Percentiles rank a stretch among this genome's conserved stretches.
These are phyloP conservation scores for Antechinus stuartii DNA, from an alignment of 2,113 vertebrate genomes.

Conservation along the genomic window DNA sequence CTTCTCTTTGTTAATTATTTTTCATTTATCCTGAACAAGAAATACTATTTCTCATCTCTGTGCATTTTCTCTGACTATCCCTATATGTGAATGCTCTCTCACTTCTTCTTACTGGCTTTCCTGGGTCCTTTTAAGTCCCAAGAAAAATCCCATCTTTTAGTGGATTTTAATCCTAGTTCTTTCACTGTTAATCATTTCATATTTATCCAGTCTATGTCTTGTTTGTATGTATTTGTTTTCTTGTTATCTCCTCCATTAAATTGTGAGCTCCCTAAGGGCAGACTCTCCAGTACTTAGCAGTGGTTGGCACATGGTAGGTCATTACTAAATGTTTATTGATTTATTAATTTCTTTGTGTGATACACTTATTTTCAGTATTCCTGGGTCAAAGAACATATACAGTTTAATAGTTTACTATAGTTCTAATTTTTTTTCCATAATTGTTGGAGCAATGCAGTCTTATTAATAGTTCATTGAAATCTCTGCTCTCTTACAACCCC, in stretches of 20 bases:
- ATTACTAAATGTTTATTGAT: not conserved
- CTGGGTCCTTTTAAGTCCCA: not conserved
- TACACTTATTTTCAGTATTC: not conserved
- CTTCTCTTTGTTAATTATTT: not conserved
- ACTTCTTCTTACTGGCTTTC: not conserved
- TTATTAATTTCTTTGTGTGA: not conserved
- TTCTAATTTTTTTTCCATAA: not conserved
- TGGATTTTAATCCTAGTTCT: not conserved
- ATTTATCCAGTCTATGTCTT: not conserved
- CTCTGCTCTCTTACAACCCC: not conserved
- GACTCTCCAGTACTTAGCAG: not conserved
- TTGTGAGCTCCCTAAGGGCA: not conserved
- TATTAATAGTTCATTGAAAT: not conserved
- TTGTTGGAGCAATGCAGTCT: not conserved
- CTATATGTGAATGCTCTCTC: not conserved
- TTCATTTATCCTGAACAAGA: not conserved
- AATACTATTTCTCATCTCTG: not conserved
- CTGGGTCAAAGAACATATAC: not conserved
- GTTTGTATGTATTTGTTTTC: not conserved
- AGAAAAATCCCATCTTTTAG: not conserved
- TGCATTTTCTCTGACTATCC: not conserved
- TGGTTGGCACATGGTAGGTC: not conserved
- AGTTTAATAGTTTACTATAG: not conserved
- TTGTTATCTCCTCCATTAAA: not conserved
- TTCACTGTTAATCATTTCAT: not conserved